A percentile compares a stretch with the other conserved stretches of the same genome.
Evolutionary conservation across 2,113 vertebrate genomes (phyloP).

Genomic region (Syngnathus typhle): DNA sequence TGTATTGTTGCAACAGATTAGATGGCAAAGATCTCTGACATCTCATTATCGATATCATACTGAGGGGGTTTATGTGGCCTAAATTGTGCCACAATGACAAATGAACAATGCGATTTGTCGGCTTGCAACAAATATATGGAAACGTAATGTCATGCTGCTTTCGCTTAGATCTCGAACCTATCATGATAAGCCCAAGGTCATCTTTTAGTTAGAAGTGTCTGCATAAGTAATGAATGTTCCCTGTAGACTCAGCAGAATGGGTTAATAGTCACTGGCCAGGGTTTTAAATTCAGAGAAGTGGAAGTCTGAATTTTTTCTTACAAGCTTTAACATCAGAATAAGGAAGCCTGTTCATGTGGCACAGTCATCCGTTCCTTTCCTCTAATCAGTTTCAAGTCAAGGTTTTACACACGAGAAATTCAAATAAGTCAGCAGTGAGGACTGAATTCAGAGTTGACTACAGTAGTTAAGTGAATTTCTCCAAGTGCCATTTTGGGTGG

Average conservation of each 20-base stretch:
- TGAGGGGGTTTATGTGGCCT: conserved; percentile 12
- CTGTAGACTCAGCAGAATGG: conserved; percentile 60
- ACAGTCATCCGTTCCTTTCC: conserved; percentile 29
- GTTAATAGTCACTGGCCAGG: conserved; percentile 47
- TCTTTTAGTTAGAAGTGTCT: conserved; percentile 64
- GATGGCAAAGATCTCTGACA: conserved; percentile 43
- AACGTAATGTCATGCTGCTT: conserved; percentile 35
- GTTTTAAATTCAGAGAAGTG: conserved; percentile 43
- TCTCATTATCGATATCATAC: conserved; percentile 23
- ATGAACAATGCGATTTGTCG: conserved; percentile 43
- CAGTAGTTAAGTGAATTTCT: conserved; percentile 71
- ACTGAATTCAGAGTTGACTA: conserved; percentile 38
- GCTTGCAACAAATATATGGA: conserved; percentile 30
- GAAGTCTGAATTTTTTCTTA: conserved; percentile 18
- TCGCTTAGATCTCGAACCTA: conserved; percentile 47
- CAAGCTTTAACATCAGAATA: conserved; percentile 40
- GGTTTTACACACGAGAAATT: conserved; percentile 41
- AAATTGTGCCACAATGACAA: conserved; percentile 32
- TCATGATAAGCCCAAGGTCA: conserved; percentile 66
- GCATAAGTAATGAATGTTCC: conserved; percentile 63
- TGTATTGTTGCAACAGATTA: conserved; percentile 42
- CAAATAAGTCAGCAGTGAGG: conserved; percentile 40
- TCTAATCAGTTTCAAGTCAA: conserved; percentile 49
- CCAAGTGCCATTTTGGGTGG: conserved; percentile 66
- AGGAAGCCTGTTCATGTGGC: conserved; percentile 26